Evolutionary conservation across 2,888 invertebrate species (phyloP), one percentile per base, ranked within the genome.

Genomic region (Leucoptera coffeella): DNA sequence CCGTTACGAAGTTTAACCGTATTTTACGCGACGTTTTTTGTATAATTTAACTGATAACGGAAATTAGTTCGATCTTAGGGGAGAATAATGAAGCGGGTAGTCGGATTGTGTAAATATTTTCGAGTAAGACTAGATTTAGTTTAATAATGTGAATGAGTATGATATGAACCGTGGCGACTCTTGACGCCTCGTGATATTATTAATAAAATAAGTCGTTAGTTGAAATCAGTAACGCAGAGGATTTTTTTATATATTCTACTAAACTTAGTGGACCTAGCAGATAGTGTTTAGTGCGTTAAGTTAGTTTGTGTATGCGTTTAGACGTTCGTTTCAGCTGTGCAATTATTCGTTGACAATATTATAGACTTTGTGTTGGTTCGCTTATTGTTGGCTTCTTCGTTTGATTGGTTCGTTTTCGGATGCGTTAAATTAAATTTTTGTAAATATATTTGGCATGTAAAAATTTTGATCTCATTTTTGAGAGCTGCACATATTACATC

Each of bases 231-330:
- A 64, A 59, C 51, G 60, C 61, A 65, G 60, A 27, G 61, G 61
- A 55, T 62, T 64, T 69, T 62, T 67, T 65, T 67, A 67, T 67
- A 67, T 69, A 67, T 67, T 67, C 64, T 61, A 62, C 58, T 65
- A 60, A 65, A 62, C 50, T 69, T 64, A 64, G 58, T 45, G 64
- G 65, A 60, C 60, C 50, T 65, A 65, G 59, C 48, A 45, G 43
- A 42, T 56, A 52, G 9, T 49, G 47, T 48, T 50, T 48, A 50
- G 48, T 51, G 23, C 22, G 50, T 61, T 60, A 17, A 9, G n/a
- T 20, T 15, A 11, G 15, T 56, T 53, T 55, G 58, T 65, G 57
- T 52, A 52, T 62, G n/a, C n/a, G n/a, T n/a, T n/a, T n/a, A n/a
- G n/a, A n/a, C n/a, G n/a, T n/a, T n/a, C 60, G 64, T 62, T 67